phyloP scores from a whole-genome alignment of 2,113 vertebrate genomes.

The Seriola aureovittata region DNA sequence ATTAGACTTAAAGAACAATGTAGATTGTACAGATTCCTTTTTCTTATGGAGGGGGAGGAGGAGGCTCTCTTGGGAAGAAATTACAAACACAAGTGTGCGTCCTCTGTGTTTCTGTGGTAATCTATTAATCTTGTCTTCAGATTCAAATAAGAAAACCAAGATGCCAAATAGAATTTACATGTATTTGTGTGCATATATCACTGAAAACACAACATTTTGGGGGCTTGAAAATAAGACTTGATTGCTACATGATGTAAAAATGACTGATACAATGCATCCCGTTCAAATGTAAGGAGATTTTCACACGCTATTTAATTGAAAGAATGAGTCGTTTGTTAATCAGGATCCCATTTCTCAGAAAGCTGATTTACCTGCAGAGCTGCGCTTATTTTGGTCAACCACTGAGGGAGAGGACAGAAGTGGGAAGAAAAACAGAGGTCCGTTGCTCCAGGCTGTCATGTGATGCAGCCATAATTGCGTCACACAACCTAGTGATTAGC shows the following conservation, averaged over 20 bases:
- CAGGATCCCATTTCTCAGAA: neutral
- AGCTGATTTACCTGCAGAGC: slow-evolving; percentile 23
- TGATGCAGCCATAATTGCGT: slow-evolving; percentile 49
- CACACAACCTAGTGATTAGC: slow-evolving; percentile 52
- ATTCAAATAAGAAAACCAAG: slow-evolving; percentile 27
- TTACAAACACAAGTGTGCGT: slow-evolving; percentile 79
- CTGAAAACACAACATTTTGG: neutral
- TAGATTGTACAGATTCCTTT: slow-evolving; percentile 70
- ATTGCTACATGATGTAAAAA: neutral
- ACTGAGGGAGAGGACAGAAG: neutral
- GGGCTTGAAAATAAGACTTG: neutral
- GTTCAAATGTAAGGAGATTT: neutral
- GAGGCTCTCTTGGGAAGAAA: slow-evolving; percentile 74
- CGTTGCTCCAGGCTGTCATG: slow-evolving; percentile 46
- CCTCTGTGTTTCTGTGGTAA: slow-evolving; percentile 45
- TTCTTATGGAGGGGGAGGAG: slow-evolving; percentile 68
- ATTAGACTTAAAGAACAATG: slow-evolving; percentile 84
- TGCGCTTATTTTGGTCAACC: slow-evolving; percentile 19
- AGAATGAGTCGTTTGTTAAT: neutral
- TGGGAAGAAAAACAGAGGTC: neutral
- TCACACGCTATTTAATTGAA: neutral
- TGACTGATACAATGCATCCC: neutral
- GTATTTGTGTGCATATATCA: neutral
- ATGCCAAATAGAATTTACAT: neutral
- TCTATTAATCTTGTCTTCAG: slow-evolving; percentile 56